A percentile compares a stretch with the other conserved stretches of the same genome.
Conservation (phyloP, 1,140 invertebrate genomes). For the Schlechtendalia chinensis region DNA sequence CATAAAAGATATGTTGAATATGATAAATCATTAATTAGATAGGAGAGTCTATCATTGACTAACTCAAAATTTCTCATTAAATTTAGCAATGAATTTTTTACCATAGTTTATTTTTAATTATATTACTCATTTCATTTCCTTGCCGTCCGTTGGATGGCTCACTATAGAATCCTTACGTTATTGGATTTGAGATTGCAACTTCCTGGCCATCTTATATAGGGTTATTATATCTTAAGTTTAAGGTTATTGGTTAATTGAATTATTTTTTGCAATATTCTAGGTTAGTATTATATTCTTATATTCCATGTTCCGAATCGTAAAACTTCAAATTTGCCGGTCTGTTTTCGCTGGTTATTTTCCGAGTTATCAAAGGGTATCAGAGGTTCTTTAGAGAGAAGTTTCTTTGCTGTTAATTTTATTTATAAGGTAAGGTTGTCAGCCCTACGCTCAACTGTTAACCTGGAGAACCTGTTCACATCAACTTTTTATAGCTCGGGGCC, state of each 20-base stretch:
- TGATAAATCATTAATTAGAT: too few species aligned
- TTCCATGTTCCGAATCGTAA: conserved; percentile 51
- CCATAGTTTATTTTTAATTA: conserved; percentile 9
- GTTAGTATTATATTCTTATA: conserved; percentile 46
- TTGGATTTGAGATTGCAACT: conserved; percentile 5
- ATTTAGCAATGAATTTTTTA: neutral
- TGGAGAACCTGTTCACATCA: too few species aligned
- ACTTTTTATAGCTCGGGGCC: too few species aligned
- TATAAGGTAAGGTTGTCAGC: neutral
- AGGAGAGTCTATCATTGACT: conserved; percentile 9
- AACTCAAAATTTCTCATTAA: neutral
- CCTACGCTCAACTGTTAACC: too few species aligned
- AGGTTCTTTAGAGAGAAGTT: conserved; percentile 2
- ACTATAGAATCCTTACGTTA: neutral
- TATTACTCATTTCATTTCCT: neutral
- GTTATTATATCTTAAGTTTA: neutral
- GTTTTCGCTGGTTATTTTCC: neutral
- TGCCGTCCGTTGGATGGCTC: neutral
- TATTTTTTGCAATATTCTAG: conserved; percentile 43
- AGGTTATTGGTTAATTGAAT: conserved; percentile 36
- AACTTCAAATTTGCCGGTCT: conserved; percentile 12
- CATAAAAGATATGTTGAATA: neutral
- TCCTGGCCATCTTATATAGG: conserved; percentile 9
- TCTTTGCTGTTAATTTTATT: neutral
- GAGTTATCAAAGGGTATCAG: neutral